Percentiles rank a stretch among this genome's conserved stretches.
phyloP scores from a whole-genome alignment of 2,888 invertebrate genomes.

The Drosophila diplacantha region DNA sequence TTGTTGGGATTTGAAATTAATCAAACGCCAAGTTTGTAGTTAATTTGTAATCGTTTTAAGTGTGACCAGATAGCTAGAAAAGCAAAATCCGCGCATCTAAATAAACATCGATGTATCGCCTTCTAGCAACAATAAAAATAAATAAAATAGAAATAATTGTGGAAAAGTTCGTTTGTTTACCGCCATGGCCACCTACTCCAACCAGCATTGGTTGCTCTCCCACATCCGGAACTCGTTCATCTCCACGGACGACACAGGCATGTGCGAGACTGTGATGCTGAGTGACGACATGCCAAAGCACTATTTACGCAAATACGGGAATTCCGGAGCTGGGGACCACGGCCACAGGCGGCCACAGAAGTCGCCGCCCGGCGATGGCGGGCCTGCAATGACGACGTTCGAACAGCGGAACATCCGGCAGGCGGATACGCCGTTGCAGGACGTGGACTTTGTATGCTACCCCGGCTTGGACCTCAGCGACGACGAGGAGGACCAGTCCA shows the following conservation, averaged over 20 bases:
- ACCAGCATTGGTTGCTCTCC: constrained; percentile 93
- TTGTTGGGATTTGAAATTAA: constrained; percentile 1
- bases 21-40: background rate
- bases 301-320: constrained; percentile 78
- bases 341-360: constrained; percentile 17
- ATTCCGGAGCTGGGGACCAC: constrained; percentile 39
- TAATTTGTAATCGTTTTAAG: background rate
- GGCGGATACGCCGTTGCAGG: constrained; percentile 67
- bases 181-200: constrained; percentile 94
- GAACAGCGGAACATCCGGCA: constrained; percentile 59
- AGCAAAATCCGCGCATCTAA: background rate
- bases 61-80: background rate
- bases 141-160: constrained; percentile 44
- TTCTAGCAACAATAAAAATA: constrained; percentile 7
- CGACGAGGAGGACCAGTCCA: constrained; percentile 83
- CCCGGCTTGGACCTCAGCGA: constrained; percentile 89
- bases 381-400: constrained; percentile 1
- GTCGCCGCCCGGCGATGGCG: constrained; percentile 22
- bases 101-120: constrained; percentile 5
- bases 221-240: constrained; percentile 97
- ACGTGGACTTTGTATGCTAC: constrained; percentile 82
- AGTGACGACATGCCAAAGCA: constrained; percentile 86
- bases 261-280: constrained; percentile 94
- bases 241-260: constrained; percentile 95
- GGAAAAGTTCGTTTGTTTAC: constrained; percentile 33